Base-by-base conservation (phyloP, 2,113 vertebrate species). In the Hippopotamus amphibius region DNA sequence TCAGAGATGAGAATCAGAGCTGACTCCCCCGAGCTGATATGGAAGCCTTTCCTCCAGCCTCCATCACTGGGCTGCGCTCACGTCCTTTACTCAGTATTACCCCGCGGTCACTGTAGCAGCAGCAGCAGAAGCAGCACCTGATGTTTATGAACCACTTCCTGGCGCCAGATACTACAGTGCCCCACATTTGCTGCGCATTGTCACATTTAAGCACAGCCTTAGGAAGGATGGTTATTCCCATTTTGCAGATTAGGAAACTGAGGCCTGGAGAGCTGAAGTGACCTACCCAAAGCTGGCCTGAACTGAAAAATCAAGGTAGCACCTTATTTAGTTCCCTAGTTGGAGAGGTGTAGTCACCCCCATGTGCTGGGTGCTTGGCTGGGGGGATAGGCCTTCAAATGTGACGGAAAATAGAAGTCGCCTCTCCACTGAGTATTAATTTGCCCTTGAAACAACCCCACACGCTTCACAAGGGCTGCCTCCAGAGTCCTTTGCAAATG, bases 71-170 rank as follows among this genome's bases (percentile, higher is more conserved):
- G 61, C 55, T 41, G 63, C 14, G 1, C 57, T 4, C 7, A 1
- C 4, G 0, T 4, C 0, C 5, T 0, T 2, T 5, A 26, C 74
- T 30, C 57, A 6, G 17, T 11, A 2, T 30, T 8, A 24, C 65
- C 10, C 22, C 12, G 2, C 0, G 30, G 53, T 16, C 41, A 13
- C 69, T 7, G 11, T 5, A 6, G 24, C 6, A 2, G 12, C 17
- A 14, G 2, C 9, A 3, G 37, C 83, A 48, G 57, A 37, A 21
- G 65, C 61, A 1, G 46, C 21, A 5, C 13, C 59, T 2, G 5
- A 15, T 0, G 41, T 50, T 57, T n/a, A 5, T 17, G 12, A 26
- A 37, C 0, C 0, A 6, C 63, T 3, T 57, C 4, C 17, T 7
- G 30, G 74, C 0, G 5, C 41, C n/a, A 1, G 3, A 4, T 4